These are phyloP conservation scores for Gallinago solitaria DNA, from an alignment of 2,797 vertebrate genomes.

Conservation along the genomic window DNA sequence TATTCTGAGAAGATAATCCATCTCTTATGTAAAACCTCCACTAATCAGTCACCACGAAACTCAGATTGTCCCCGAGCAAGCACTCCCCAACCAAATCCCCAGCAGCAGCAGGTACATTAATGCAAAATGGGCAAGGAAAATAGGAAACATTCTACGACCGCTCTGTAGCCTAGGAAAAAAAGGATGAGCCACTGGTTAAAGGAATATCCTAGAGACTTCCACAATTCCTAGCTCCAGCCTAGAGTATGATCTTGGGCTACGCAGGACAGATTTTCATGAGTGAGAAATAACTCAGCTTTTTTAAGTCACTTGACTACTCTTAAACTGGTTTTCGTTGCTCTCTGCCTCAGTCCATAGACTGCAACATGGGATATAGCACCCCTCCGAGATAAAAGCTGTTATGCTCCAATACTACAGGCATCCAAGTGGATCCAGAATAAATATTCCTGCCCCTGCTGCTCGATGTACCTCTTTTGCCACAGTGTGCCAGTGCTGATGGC, in stretches of 20 bases:
- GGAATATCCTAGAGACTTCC: not conserved
- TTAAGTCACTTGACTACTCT: not conserved
- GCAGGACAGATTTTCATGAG: not conserved
- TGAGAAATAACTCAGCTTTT: not conserved
- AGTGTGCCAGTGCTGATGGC: slow-evolving; percentile 92
- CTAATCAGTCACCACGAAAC: not conserved
- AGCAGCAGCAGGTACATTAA: not conserved
- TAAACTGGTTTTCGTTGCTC: not conserved
- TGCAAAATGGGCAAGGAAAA: not conserved
- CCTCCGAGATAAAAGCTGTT: not conserved
- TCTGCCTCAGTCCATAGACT: not conserved
- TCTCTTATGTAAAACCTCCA: slow-evolving; percentile 51
- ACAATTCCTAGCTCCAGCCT: not conserved
- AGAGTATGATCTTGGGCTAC: not conserved
- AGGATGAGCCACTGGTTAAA: not conserved
- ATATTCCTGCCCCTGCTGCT: not conserved
- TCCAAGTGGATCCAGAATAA: not conserved
- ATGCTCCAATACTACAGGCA: not conserved
- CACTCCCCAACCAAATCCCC: not conserved
- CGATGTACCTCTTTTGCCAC: slow-evolving; percentile 91
- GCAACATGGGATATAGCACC: not conserved
- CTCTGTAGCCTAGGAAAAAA: not conserved
- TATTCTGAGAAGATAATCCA: slow-evolving; percentile 41
- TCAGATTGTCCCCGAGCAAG: not conserved
- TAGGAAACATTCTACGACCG: not conserved